phyloP scores from a whole-genome alignment of 2,113 vertebrate species.

The Hoplias malabaricus region DNA sequence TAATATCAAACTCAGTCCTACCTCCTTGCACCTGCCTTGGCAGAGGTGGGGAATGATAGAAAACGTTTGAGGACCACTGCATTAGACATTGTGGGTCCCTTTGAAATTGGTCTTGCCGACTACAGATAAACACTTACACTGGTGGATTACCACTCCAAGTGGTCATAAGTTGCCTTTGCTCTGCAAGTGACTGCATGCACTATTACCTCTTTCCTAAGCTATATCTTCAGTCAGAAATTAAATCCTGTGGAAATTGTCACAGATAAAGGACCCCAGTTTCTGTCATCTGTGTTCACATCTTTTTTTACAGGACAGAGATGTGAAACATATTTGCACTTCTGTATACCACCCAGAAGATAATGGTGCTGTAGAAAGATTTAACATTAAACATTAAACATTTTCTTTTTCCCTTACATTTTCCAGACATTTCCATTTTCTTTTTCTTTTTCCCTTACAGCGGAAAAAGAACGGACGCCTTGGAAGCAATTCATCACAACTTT shows the following conservation, averaged over 20 bases:
- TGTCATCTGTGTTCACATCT: constrained; percentile 17
- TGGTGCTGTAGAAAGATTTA: background rate
- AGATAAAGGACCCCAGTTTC: constrained; percentile 28
- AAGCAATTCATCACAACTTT: background rate
- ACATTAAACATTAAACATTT: background rate
- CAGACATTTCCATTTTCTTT: too few relatives aligned
- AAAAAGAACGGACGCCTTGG: background rate
- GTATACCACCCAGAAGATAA: background rate
- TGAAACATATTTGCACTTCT: constrained; percentile 1
- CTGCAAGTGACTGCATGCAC: constrained; percentile 38
- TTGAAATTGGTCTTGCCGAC: background rate
- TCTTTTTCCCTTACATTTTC: too few relatives aligned
- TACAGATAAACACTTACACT: constrained; percentile 17
- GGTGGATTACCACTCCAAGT: constrained; percentile 46
- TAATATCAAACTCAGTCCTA: too few relatives aligned
- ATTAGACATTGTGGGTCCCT: constrained; percentile 17
- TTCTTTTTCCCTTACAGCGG: background rate
- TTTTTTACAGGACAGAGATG: constrained; percentile 9
- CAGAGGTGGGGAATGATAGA: too few relatives aligned
- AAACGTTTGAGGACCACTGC: too few relatives aligned
- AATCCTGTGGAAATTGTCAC: constrained; percentile 24
- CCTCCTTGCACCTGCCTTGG: too few relatives aligned
- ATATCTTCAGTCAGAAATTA: constrained; percentile 30
- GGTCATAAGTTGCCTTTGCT: constrained; percentile 43
- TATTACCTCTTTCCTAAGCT: constrained; percentile 28